Base-by-base conservation (phyloP, 2,797 vertebrate genomes). In the Hyperoplus lanceolatus region DNA sequence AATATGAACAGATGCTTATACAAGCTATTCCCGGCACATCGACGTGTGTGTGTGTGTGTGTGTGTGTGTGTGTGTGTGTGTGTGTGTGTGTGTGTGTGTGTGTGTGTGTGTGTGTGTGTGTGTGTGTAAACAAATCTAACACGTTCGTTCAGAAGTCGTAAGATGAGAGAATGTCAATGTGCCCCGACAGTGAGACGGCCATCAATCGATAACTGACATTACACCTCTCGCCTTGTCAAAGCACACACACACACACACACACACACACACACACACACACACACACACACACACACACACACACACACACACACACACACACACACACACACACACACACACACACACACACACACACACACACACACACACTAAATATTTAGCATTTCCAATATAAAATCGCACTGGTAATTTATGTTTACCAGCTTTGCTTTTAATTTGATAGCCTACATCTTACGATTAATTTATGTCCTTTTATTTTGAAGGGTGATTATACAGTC, bases 131-230 rank as follows among this genome's bases (percentile, higher is more conserved):
- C 90, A 89, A 89, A 90, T 88, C 79, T 75, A 91, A 90, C 87
- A 86, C 76, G 87, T 89, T 88, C 83, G 86, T 85, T 84, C 29
- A 6, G 29, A 76, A 64, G 64, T 74, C 69, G 95, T 94, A 96
- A 96, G 93, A 93, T 68, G 94, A 96, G 95, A 94, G 93, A 94
- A 93, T 92, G 93, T 95, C 94, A 95, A 95, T 95, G 94, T 55
- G 90, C 76, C 75, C 83, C 84, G 95, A 95, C 94, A 93, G 91
- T 59, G 93, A 95, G 93, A 93, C 92, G 61, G 89, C 82, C 60
- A 90, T 90, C 89, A 87, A 90, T 93, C 90, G 83, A 93, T 92
- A 48, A 72, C 89, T 93, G 91, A 94, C 93, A 87, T 91, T 80
- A 91, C 90, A 90, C 88, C 89, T 93, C 84, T 29, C 29, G 29